Base-by-base conservation (phyloP, 2,888 invertebrate species). In the Harpalus rufipes region DNA sequence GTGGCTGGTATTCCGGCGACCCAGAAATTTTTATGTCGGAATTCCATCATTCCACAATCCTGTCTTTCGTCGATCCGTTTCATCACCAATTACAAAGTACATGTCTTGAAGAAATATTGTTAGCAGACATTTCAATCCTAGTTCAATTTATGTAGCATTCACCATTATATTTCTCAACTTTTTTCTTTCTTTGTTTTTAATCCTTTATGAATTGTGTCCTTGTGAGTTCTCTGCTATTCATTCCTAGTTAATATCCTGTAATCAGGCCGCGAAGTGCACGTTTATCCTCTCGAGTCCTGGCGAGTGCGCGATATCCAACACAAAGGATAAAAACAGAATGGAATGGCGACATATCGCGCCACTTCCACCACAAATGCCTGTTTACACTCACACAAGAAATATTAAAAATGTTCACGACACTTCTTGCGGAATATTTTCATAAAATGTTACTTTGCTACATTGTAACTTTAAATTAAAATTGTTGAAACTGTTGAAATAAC, bases 301-400 rank as follows among this genome's bases (percentile, higher is more conserved):
- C 44, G 44, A 51, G 44, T 51, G 44, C 44, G 44, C 44, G 44
- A 65, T 44, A 56, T 44, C 39, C 63, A 21, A 80, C 81, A 81
- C 65, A 81, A 81, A 56, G 81, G 81, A 56, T 68, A 68, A 81
- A 68, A 81, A 68, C 68, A 21, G 41, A 81, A 81, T 81, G 44
- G 44, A 51, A 32, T 5, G 44, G 44, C 44, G 44, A 51, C 44
- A 51, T 12, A 51, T 12, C 44, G 44, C 44, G 12, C 32, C 61
- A 61, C 61, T 14, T 8, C 61, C 4, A 61, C 61, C n/a, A 58
- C 14, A 58, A 14, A 58, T 58, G 32, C 32, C 32, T 32, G 32
- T 32, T 32, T 32, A 51, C 44, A 12, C 44, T 12, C 44, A 12
- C 12, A 12, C 44, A 51, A 32, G 32, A 32, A 51, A 51, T 51